Percentiles rank a stretch among this genome's conserved stretches.
These are phyloP conservation scores for Arrhamphus sclerolepis DNA, from an alignment of 2,797 vertebrate species.

Conservation along the genomic window DNA sequence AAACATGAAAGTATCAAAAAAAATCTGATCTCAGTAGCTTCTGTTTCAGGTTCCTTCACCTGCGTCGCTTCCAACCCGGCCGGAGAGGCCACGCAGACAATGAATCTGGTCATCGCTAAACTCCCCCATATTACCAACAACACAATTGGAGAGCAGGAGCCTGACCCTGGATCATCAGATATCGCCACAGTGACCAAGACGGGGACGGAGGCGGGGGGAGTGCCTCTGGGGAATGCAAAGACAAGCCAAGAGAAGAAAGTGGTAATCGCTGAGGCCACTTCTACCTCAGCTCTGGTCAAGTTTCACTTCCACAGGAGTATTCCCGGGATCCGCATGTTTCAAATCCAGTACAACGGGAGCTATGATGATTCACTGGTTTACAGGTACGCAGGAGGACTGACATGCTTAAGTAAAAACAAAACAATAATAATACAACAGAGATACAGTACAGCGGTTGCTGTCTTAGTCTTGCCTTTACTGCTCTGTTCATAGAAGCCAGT, in stretches of 20 bases:
- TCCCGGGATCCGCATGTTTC: constrained; percentile 98
- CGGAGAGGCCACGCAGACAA: constrained; percentile 92
- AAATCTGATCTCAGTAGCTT: constrained; percentile 1
- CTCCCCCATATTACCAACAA: constrained; percentile 95
- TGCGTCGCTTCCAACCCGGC: constrained; percentile 98
- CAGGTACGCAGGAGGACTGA: constrained; percentile 82
- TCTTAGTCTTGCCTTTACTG: too few relatives aligned
- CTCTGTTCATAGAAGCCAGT: too few relatives aligned
- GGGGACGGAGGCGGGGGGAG: constrained; percentile 79
- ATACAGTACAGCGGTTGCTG: too few relatives aligned
- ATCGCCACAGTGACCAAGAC: constrained; percentile 97
- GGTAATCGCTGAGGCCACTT: constrained; percentile 90
- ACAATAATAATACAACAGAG: too few relatives aligned
- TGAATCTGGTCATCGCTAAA: constrained; percentile 94
- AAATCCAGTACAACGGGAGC: constrained; percentile 98
- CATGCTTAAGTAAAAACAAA: too few relatives aligned
- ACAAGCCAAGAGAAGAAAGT: constrained; percentile 93
- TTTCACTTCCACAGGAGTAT: constrained; percentile 99
- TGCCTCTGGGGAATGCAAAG: constrained; percentile 89
- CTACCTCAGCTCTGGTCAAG: constrained; percentile 92
- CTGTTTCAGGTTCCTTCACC: constrained; percentile 88
- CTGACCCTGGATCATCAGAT: constrained; percentile 94
- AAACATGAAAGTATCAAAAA: too few relatives aligned
- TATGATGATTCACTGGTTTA: constrained; percentile 98
- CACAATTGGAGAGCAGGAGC: constrained; percentile 90